These are phyloP conservation scores for Microtus montanus DNA, from an alignment of 2,113 vertebrate genomes.

Conservation along the genomic window DNA sequence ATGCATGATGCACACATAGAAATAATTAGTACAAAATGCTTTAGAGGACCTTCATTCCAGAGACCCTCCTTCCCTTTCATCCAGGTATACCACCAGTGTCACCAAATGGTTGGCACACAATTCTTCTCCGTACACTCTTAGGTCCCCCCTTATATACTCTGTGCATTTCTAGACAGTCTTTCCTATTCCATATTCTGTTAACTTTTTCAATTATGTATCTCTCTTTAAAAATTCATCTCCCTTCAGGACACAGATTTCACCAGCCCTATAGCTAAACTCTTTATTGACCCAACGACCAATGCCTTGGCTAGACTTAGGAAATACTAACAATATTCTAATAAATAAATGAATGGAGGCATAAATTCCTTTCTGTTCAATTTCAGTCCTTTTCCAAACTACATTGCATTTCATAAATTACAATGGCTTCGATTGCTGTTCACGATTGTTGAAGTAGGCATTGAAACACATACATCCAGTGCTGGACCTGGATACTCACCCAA, in stretches of 20 bases:
- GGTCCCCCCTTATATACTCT: neutral
- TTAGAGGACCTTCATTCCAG: too few species aligned
- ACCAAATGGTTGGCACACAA: neutral
- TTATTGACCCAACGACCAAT: neutral
- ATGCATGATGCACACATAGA: neutral
- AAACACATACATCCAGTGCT: neutral
- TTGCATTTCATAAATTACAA: neutral
- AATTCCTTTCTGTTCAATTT: neutral
- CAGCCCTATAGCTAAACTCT: neutral
- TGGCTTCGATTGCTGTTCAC: neutral
- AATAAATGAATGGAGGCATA: neutral
- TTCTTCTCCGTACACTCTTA: neutral
- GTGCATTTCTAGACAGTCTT: conserved; percentile 5
- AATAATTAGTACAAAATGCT: neutral
- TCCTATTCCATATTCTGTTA: neutral
- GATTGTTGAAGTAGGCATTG: neutral
- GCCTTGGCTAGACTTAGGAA: neutral
- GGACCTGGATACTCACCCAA: neutral
- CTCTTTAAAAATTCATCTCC: neutral
- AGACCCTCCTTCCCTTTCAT: neutral
- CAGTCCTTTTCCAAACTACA: neutral
- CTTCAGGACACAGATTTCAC: neutral
- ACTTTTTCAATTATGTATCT: neutral
- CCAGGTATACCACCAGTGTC: neutral
- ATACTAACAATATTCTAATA: neutral